Conservation (phyloP, 2,113 vertebrate genomes). For the Tinamus guttatus region DNA sequence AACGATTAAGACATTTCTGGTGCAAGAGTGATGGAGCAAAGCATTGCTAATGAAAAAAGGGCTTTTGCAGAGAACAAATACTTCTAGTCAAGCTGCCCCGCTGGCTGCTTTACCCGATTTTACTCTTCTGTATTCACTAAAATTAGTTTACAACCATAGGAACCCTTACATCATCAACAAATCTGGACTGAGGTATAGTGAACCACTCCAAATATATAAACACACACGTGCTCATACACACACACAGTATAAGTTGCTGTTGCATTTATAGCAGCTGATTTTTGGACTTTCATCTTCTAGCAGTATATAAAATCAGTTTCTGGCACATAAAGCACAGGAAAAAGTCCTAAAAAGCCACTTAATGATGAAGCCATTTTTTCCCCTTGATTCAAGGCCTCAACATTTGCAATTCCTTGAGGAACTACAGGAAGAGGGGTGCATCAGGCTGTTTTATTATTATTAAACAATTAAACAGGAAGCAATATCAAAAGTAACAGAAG, state of each 20-base stretch:
- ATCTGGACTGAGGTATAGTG: conserved; percentile 21
- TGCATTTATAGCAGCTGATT: not conserved
- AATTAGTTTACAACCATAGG: conserved; percentile 75
- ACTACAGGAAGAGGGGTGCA: not conserved
- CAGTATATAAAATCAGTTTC: not conserved
- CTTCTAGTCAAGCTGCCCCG: conserved; percentile 32
- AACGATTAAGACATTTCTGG: not conserved
- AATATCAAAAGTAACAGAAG: not conserved
- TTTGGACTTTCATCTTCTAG: not conserved
- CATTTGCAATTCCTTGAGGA: not conserved
- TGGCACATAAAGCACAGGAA: not conserved
- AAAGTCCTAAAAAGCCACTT: not conserved
- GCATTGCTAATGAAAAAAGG: not conserved
- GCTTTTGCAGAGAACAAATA: not conserved
- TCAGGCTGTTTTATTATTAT: not conserved
- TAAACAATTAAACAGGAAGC: not conserved
- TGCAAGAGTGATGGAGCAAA: not conserved
- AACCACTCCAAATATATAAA: not conserved
- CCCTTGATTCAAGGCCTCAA: not conserved
- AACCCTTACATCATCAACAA: conserved; percentile 70
- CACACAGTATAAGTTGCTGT: not conserved
- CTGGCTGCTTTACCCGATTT: conserved; percentile 33
- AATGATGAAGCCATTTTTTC: not conserved
- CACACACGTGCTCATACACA: not conserved
- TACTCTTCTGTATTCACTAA: conserved; percentile 57